A percentile compares a stretch with the other conserved stretches of the same genome.
phyloP scores from a whole-genome alignment of 2,888 invertebrate species.

The Leptinotarsa tumamoca region DNA sequence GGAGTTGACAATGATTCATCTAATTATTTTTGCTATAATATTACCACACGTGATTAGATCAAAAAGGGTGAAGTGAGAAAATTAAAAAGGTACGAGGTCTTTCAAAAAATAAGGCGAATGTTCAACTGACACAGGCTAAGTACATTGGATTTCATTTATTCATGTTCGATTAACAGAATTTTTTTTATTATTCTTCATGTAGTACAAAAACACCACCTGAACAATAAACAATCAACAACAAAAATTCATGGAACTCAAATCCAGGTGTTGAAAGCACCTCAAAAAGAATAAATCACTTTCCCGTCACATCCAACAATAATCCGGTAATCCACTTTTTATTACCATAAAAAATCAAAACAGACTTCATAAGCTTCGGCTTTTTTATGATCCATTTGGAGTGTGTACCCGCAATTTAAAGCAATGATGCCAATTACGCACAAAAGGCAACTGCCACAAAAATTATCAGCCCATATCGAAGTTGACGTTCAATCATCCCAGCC shows the following conservation, averaged over 20 bases:
- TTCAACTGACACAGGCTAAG: no score
- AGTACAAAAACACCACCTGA: no score
- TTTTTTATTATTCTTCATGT: no score
- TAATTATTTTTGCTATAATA: no score
- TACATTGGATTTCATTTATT: no score
- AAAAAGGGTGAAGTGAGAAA: no score
- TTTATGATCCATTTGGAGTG: constrained; percentile 47
- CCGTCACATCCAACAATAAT: constrained; percentile 29
- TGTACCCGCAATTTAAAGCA: constrained; percentile 54
- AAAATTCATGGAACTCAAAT: not conserved
- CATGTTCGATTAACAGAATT: no score
- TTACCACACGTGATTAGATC: no score
- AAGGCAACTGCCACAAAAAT: constrained; percentile 57
- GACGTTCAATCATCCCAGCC: constrained; percentile 58
- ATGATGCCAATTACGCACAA: constrained; percentile 59
- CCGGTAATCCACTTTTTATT: constrained; percentile 44
- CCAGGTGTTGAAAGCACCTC: constrained; percentile 12
- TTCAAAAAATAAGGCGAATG: no score
- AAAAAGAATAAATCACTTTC: constrained; percentile 30
- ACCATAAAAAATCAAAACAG: constrained; percentile 48
- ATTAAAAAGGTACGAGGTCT: no score
- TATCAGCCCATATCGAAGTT: constrained; percentile 60
- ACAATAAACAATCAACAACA: no score
- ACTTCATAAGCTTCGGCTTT: constrained; percentile 40
- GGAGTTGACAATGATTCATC: no score